Conservation (phyloP, 2,888 invertebrate genomes). For the Phasia obesa region DNA sequence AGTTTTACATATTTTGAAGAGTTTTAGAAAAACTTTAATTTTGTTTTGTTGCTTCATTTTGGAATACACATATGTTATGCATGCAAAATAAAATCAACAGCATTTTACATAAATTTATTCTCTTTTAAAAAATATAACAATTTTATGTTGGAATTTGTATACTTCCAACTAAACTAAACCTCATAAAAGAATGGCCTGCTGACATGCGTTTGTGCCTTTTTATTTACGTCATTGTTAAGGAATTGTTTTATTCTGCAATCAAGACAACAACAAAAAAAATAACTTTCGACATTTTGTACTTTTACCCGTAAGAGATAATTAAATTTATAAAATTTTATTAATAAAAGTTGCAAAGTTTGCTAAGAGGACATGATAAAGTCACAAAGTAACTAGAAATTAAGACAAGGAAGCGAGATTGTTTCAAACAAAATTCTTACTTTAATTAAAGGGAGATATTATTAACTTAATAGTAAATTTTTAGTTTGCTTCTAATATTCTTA, state of each 20-base stretch:
- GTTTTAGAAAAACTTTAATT: not conserved
- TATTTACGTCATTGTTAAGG: too few species aligned
- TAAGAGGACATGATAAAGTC: not conserved
- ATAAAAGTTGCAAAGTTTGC: not conserved
- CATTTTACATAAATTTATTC: too few species aligned
- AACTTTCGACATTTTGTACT: not conserved
- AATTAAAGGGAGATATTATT: not conserved
- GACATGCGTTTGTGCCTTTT: not conserved
- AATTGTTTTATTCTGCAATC: too few species aligned
- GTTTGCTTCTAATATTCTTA: too few species aligned
- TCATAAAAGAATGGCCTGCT: not conserved
- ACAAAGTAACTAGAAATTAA: not conserved
- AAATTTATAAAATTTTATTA: not conserved
- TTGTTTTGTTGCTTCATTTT: not conserved
- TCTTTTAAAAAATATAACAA: too few species aligned
- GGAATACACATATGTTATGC: not conserved
- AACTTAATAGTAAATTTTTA: too few species aligned
- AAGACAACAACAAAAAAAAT: too few species aligned
- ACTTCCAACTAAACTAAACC: not conserved
- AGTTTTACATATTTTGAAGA: constrained; percentile 8
- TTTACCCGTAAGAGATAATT: not conserved
- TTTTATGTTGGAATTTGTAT: not conserved
- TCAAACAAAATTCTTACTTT: not conserved
- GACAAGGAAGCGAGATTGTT: not conserved
- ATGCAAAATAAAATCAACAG: too few species aligned